Base-by-base conservation (phyloP, 2,888 invertebrate genomes). In the Euplexia lucipara region DNA sequence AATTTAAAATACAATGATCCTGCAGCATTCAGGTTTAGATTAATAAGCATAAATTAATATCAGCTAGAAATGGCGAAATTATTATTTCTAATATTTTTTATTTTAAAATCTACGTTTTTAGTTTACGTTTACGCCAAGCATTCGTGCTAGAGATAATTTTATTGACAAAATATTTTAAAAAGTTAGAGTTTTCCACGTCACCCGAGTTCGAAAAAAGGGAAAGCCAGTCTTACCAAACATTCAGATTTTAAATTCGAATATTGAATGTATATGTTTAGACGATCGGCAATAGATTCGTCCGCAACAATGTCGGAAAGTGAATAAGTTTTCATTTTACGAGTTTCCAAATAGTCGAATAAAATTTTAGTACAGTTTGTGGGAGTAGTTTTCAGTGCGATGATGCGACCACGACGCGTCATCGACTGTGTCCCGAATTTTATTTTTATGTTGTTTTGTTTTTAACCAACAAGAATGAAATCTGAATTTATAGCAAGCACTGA, bases 291-390 rank as follows among this genome's bases (percentile, higher is more conserved):
- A 72, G 60, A 61, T 61, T 35, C 52, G n/a, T 61, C 47, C 12
- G 26, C 14, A 45, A 20, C 37, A 35, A 54, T 37, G 48, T 68
- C 22, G 44, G 16, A 30, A 58, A 68, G 41, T 62, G 47, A 73
- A 68, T 68, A 68, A 73, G 45, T 73, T 72, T 57, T 16, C 49
- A 37, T 48, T 64, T 64, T 70, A 74, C 57, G 60, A 59, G 56
- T 60, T 70, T 22, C 34, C 9, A 70, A 70, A 70, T 34, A 7
- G 65, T 56, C 44, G 32, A 69, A 75, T 69, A 70, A 66, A 58
- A 58, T 75, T 75, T 70, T 70, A 66, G 32, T 48, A 47, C 47
- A 35, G n/a, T 61, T 59, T 39, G 30, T 42, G 47, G 47, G 53
- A 34, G 54, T 58, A 70, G 65, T 75, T 75, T 68, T 58, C 37